Percentiles rank a stretch among this genome's conserved stretches.
These are phyloP conservation scores for Harlomillsia oculata DNA, from an alignment of 1,140 invertebrate genomes.

Conservation along the genomic window DNA sequence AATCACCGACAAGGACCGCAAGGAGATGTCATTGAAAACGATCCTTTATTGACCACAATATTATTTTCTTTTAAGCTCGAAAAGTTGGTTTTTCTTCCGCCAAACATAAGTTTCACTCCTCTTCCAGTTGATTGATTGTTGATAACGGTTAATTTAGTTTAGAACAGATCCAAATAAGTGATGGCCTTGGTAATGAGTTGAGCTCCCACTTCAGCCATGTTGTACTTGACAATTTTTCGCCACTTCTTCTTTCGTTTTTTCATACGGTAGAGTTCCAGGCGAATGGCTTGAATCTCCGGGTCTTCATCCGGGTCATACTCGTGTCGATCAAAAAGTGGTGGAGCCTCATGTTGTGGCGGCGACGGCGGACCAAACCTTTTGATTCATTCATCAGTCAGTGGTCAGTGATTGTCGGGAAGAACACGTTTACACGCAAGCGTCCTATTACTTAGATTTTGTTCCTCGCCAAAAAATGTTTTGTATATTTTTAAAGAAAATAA, in stretches of 20 bases:
- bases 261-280: constrained; percentile 31
- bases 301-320: constrained; percentile 27
- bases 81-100: no score
- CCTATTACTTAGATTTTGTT: neutral
- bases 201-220: constrained; percentile 29
- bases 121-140: neutral
- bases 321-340: constrained; percentile 3
- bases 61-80: no score
- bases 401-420: constrained; percentile 7
- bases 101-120: no score
- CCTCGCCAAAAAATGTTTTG: neutral
- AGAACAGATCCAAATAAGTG: constrained; percentile 32
- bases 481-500: no score
- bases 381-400: constrained; percentile 10
- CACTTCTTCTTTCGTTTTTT: constrained; percentile 30
- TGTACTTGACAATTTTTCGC: constrained; percentile 33
- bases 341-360: neutral
- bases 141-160: no score
- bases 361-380: constrained; percentile 3
- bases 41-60: no score
- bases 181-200: constrained; percentile 30
- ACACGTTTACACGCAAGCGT: neutral
- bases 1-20: neutral
- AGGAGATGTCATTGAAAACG: neutral
- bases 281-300: constrained; percentile 31